Percentiles rank a stretch among this genome's conserved stretches.
phyloP scores from a whole-genome alignment of 1,140 invertebrate species.

The Acromyrmex heyeri region DNA sequence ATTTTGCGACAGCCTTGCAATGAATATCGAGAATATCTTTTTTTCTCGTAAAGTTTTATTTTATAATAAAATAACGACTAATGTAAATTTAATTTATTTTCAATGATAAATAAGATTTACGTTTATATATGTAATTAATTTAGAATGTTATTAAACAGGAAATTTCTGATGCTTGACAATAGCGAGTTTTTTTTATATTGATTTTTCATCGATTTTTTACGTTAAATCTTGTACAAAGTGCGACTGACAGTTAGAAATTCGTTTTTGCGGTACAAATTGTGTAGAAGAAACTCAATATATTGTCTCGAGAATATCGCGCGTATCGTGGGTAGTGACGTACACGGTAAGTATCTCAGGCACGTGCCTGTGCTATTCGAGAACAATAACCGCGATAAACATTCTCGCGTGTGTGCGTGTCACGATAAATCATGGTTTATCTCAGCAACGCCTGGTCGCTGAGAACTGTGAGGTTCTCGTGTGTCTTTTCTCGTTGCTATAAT shows the following conservation, averaged over 20 bases:
- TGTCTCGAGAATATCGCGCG: constrained; percentile 34
- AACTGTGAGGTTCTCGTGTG: constrained; percentile 37
- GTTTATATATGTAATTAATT: not conserved
- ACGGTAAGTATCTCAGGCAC: constrained; percentile 62
- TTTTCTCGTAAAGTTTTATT: not conserved
- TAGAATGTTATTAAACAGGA: not conserved
- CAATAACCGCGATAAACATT: constrained; percentile 69
- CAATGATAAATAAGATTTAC: not conserved
- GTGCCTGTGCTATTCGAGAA: constrained; percentile 63
- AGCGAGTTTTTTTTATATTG: not conserved
- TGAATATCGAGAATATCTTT: not conserved
- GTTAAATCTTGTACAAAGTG: not conserved
- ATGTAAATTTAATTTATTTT: constrained; percentile 18
- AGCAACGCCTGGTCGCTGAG: constrained; percentile 19
- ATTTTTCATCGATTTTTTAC: not conserved
- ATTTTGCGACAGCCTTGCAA: not conserved
- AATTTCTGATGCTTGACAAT: not conserved
- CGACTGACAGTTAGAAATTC: constrained; percentile 2
- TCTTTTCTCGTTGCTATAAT: constrained; percentile 46
- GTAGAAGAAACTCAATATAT: constrained; percentile 7
- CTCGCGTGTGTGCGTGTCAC: constrained; percentile 26
- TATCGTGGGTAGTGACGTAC: constrained; percentile 58
- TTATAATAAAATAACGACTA: not conserved
- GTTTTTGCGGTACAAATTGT: constrained; percentile 29
- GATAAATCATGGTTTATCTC: constrained; percentile 73